Percentiles rank a stretch among this genome's conserved stretches.
phyloP scores from a whole-genome alignment of 2,888 invertebrate species.

The Cremastobaeus sp. region DNA sequence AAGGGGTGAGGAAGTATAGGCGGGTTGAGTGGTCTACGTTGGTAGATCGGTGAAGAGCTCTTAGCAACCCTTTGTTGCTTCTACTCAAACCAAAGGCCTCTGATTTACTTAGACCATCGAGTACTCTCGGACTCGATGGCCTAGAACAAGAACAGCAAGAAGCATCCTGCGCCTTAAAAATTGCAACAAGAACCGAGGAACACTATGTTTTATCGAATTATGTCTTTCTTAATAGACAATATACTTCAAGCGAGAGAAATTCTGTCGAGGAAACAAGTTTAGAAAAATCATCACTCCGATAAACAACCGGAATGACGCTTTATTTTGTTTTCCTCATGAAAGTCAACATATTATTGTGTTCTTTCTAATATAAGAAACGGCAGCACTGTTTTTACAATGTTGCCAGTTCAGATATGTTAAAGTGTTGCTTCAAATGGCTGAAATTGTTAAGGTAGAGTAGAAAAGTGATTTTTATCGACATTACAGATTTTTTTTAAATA shows the following conservation, averaged over 20 bases:
- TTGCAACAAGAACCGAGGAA: constrained; percentile 44
- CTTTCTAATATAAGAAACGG: too few species aligned
- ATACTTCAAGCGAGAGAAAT: constrained; percentile 26
- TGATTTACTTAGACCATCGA: constrained; percentile 76
- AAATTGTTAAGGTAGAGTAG: too few species aligned
- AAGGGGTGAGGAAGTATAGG: constrained; percentile 68
- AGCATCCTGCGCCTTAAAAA: constrained; percentile 51
- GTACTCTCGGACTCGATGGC: constrained; percentile 71
- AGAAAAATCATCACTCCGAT: too few species aligned
- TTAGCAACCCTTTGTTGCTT: constrained; percentile 77
- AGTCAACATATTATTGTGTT: too few species aligned
- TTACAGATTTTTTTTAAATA: too few species aligned
- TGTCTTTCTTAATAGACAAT: constrained; percentile 54
- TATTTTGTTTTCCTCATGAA: too few species aligned
- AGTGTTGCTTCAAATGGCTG: too few species aligned
- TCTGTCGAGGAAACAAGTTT: constrained; percentile 8
- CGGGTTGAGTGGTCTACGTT: constrained; percentile 66
- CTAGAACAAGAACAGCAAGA: constrained; percentile 65
- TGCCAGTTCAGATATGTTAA: too few species aligned
- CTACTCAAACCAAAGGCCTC: constrained; percentile 72
- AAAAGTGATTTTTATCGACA: too few species aligned
- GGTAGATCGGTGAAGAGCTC: constrained; percentile 73
- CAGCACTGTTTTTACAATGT: too few species aligned
- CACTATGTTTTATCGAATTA: constrained; percentile 57
- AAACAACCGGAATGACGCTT: too few species aligned